Conservation (phyloP, 23 tunicate species). For the Styela plicata region DNA sequence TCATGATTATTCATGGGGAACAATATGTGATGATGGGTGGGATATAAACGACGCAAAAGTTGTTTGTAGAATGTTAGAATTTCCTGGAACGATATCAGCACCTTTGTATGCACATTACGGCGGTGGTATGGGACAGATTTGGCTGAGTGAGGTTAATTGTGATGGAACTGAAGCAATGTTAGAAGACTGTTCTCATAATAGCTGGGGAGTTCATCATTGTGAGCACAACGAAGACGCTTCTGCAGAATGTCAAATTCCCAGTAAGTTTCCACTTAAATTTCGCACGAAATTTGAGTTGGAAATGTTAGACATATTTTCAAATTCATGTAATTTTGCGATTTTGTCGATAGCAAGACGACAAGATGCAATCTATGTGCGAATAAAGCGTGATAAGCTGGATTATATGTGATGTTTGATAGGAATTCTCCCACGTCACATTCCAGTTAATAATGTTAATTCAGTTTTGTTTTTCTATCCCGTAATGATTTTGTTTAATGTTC, state of each 20-base stretch:
- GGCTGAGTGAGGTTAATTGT: conserved; percentile 46
- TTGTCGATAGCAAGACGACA: too few species aligned
- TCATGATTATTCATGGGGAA: conserved; percentile 40
- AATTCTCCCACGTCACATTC: too few species aligned
- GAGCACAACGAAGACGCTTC: conserved; percentile 45
- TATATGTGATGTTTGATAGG: too few species aligned
- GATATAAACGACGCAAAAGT: conserved; percentile 25
- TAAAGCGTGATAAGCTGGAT: too few species aligned
- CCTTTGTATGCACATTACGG: conserved; percentile 19
- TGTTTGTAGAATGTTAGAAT: conserved; percentile 33
- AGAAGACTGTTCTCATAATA: conserved; percentile 26
- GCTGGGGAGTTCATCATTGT: conserved; percentile 30
- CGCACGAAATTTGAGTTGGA: too few species aligned
- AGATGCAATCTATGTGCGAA: too few species aligned
- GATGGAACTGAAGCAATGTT: conserved; percentile 28
- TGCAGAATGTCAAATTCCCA: conserved; percentile 33
- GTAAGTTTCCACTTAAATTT: too few species aligned
- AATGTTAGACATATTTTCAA: too few species aligned
- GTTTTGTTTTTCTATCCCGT: too few species aligned
- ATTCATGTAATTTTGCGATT: too few species aligned
- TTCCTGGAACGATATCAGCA: background rate
- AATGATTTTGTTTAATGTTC: too few species aligned
- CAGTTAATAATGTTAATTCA: too few species aligned
- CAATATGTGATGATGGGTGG: conserved; percentile 55
- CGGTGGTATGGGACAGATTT: conserved; percentile 25